Evolutionary conservation across 2,888 invertebrate species (phyloP).

Genomic region (Ethmia dodecea): DNA sequence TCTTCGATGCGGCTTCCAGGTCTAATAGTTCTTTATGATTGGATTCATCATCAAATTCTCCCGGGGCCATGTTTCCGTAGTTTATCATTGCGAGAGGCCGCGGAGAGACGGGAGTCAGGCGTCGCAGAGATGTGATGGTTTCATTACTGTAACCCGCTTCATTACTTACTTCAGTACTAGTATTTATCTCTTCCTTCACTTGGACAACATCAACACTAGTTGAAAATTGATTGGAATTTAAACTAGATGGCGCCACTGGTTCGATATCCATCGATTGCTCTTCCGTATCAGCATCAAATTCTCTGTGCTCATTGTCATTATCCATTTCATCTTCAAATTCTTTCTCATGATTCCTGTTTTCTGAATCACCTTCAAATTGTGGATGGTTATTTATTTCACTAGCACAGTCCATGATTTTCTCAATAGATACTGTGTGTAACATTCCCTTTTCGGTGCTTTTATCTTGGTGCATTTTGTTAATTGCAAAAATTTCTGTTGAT

Average conservation of each 20-base stretch:
- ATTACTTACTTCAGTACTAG: slow-evolving; percentile 52
- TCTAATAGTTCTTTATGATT: slow-evolving; percentile 59
- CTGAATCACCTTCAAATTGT: no score
- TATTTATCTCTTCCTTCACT: slow-evolving; percentile 60
- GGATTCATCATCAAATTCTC: slow-evolving; percentile 60
- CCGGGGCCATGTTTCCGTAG: slow-evolving; percentile 51
- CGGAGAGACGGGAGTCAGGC: slow-evolving; percentile 45
- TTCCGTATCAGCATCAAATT: slow-evolving; percentile 56
- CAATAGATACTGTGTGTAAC: slow-evolving; percentile 46
- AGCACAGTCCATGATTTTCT: slow-evolving; percentile 45
- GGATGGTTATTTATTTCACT: no score
- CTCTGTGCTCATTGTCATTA: slow-evolving; percentile 35
- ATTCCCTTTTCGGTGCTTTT: slow-evolving; percentile 30
- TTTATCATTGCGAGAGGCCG: slow-evolving; percentile 63
- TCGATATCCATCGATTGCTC: slow-evolving; percentile 64
- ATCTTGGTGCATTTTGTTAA: slow-evolving; percentile 41
- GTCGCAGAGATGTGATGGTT: slow-evolving; percentile 34
- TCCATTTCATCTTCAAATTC: no score
- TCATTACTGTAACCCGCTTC: slow-evolving; percentile 52
- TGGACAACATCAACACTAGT: slow-evolving; percentile 36
- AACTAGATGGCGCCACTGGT: slow-evolving; percentile 37
- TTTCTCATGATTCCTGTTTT: no score
- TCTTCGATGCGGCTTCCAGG: slow-evolving; percentile 58
- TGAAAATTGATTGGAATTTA: slow-evolving; percentile 31
- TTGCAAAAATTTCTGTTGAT: slow-evolving; percentile 49